These are phyloP conservation scores for Liasis olivaceus DNA, from an alignment of 2,797 vertebrate genomes.

Conservation along the genomic window DNA sequence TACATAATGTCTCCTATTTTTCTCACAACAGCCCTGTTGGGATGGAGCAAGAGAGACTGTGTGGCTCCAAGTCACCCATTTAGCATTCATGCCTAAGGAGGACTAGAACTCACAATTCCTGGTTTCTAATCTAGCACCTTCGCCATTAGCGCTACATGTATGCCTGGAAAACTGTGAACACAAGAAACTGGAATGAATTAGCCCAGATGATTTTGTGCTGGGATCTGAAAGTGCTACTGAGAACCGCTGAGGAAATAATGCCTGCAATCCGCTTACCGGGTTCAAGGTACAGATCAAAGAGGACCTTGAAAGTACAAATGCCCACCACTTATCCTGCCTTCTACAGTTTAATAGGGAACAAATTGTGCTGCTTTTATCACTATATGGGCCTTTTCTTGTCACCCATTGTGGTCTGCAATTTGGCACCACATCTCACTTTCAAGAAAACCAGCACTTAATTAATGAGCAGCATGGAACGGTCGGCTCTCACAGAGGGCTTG, in stretches of 20 bases:
- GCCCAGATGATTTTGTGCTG: not conserved
- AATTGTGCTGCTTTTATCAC: not conserved
- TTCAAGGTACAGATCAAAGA: not conserved
- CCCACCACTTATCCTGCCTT: not conserved
- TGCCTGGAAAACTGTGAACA: not conserved
- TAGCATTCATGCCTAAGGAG: too few species aligned
- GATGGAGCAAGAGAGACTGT: too few species aligned
- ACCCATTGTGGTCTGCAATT: not conserved
- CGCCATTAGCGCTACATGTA: too few species aligned
- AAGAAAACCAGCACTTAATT: slow-evolving; percentile 26
- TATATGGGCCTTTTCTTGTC: not conserved
- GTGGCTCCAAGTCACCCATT: too few species aligned
- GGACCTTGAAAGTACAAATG: not conserved
- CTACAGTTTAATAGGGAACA: not conserved
- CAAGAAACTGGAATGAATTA: not conserved
- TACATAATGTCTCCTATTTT: too few species aligned
- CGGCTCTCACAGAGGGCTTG: not conserved
- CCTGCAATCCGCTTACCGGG: not conserved
- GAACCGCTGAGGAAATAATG: not conserved
- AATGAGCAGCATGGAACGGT: not conserved
- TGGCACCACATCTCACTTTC: not conserved
- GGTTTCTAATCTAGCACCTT: too few species aligned
- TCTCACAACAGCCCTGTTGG: too few species aligned
- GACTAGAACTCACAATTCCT: too few species aligned
- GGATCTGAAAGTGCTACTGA: not conserved